Conservation (phyloP, 2,888 invertebrate species). For the Gonocerus acuteangulatus region DNA sequence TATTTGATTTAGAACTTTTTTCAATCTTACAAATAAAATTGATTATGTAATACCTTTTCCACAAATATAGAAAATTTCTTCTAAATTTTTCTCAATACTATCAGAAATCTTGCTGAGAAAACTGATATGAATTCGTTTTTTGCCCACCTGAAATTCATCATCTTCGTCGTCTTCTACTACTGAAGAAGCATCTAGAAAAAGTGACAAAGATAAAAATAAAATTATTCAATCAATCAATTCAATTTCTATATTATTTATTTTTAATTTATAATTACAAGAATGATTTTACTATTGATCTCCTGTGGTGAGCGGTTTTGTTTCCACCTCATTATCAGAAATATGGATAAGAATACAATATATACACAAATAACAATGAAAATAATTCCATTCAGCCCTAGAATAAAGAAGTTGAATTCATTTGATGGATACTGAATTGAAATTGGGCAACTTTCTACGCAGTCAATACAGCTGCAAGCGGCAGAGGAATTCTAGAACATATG, state of each 20-base stretch:
- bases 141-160: too few species aligned
- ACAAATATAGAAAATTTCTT: constrained; percentile 45
- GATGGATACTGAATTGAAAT: constrained; percentile 50
- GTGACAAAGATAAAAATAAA: background rate
- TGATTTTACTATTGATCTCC: constrained; percentile 1
- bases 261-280: constrained; percentile 6
- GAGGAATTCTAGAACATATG: constrained; percentile 46
- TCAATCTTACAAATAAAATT: too few species aligned
- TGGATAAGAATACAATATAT: background rate
- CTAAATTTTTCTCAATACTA: constrained; percentile 41
- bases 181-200: background rate
- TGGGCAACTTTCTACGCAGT: constrained; percentile 74
- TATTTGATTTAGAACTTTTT: too few species aligned
- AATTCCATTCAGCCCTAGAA: constrained; percentile 54
- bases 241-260: background rate
- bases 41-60: constrained; percentile 49
- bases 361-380: constrained; percentile 46
- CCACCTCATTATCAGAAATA: background rate
- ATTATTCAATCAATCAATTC: background rate
- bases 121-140: too few species aligned
- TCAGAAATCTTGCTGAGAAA: constrained; percentile 30
- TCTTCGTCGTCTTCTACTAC: too few species aligned
- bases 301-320: background rate
- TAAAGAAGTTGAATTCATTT: constrained; percentile 47
- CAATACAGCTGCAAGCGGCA: constrained; percentile 80